Evolutionary conservation across 1,140 invertebrate species (phyloP), one percentile per base, ranked within the genome.

Genomic region (Drosophila nebulosa): DNA sequence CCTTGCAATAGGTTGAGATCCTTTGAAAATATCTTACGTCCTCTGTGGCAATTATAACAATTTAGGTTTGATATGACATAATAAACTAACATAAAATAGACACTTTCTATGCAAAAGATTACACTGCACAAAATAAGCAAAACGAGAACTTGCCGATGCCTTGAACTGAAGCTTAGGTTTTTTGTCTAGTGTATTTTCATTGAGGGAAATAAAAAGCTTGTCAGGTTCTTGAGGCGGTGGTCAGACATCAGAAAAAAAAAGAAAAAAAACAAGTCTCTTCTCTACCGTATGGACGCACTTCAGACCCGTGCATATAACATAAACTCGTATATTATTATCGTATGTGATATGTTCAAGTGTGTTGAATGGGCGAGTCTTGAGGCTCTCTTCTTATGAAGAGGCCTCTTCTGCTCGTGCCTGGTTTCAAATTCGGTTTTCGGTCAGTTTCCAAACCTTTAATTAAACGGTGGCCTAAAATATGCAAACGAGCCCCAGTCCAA

Each of bases 391-490:
- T 18, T 71, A 78, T 88, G 74, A 83, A 46, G 39, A 46, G 39
- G 78, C 75, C 78, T 79, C 83, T 88, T 64, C 75, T 86, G 84
- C 83, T 88, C 83, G 83, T 88, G 83, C 83, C 84, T 84, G 64
- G 78, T 88, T 86, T 86, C 83, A 86, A 86, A 86, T 86, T 78
- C 16, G 12, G 26, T 46, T 78, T 76, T 64, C 66, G 39, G 61
- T 59, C 21, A 58, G 50, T 78, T 78, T 88, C 78, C 78, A 69
- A 89, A 80, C 89, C 85, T 90, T 88, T 90, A 90, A 90, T 90
- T 90, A 90, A 90, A 90, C 90, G 83, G 90, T 90, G 90, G 90
- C 90, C 83, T 90, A 90, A 90, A 90, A 90, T 90, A 90, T 90
- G 90, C 90, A 90, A 90, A 90, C 79, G 76, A 84, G 74, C 53